Percentiles rank a stretch among this genome's conserved stretches.
Evolutionary conservation across 2,113 vertebrate genomes (phyloP).

Genomic region (Polypterus bichir): DNA sequence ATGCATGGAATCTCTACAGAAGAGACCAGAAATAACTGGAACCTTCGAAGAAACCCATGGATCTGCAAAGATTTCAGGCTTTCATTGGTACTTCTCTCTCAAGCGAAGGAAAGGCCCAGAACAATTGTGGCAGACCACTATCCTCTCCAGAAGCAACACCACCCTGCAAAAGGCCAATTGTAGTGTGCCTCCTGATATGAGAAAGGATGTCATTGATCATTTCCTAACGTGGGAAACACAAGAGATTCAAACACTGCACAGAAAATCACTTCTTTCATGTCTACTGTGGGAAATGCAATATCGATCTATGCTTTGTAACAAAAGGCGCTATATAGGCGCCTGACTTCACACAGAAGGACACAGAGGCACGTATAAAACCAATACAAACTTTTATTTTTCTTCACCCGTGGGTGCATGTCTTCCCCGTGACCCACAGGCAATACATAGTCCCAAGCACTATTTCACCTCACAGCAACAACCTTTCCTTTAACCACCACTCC

Average conservation of each 20-base stretch:
- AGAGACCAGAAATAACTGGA: not conserved
- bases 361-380: too few species aligned
- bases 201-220: conserved; percentile 20
- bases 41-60: conserved; percentile 7
- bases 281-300: conserved; percentile 10
- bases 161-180: conserved; percentile 5
- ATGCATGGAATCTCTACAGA: not conserved
- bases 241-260: conserved; percentile 18
- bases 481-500: too few species aligned
- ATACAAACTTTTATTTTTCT: too few species aligned
- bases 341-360: too few species aligned
- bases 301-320: conserved; percentile 10
- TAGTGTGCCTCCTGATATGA: conserved; percentile 13
- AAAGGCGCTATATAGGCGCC: too few species aligned
- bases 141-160: conserved; percentile 12
- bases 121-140: conserved; percentile 10
- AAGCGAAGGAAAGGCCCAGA: conserved; percentile 14
- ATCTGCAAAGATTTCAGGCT: conserved; percentile 19
- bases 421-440: too few species aligned
- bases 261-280: conserved; percentile 14
- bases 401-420: too few species aligned
- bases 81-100: conserved; percentile 10
- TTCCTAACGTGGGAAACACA: conserved; percentile 18
- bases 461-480: too few species aligned
- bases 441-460: too few species aligned